Base-by-base conservation (phyloP, 2,888 invertebrate genomes). In the Leptopilina myrica region DNA sequence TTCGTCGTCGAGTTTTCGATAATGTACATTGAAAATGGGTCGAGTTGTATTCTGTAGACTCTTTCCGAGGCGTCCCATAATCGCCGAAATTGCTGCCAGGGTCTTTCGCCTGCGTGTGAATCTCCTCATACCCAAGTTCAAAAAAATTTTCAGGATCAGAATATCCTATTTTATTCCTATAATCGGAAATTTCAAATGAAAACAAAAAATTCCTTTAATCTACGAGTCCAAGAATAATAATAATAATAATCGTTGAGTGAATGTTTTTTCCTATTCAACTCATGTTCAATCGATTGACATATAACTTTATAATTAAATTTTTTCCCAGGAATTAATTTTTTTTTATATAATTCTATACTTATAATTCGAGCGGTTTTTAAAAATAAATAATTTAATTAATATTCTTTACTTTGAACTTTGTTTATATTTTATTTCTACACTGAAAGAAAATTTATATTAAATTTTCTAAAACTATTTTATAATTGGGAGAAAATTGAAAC, bases 1-100 rank as follows among this genome's bases (percentile, higher is more conserved):
- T 84, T 94, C 94, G 89, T 94, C 93, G 84, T 93, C 93, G 84
- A 94, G 91, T 87, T 94, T 94, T 85, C 93, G 92, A 90, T 94
- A 94, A 86, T 94, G 93, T 85, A 94, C 93, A 89, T 93, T 92
- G 89, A 94, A 93, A 88, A 92, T 92, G 83, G 93, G 93, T 86
- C 92, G 91, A 76, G 92, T 91, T 80, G 91, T 89, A 84, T 83
- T 82, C 84, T 88, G 88, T 81, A 89, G 85, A 85, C 90, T 90
- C 86, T 92, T 93, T 83, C 92, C 92, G 86, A 93, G 92, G 88
- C 93, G 92, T 89, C 93, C 93, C 94, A 93, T 93, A 87, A 90
- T 91, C 88, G 89, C 91, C 85, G 87, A 89, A 86, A 91, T 90
- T 86, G 91, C 89, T 86, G 90, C 89, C 83, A 90, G 87, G 88